Evolutionary conservation across 1,140 invertebrate genomes (phyloP), one percentile per base, ranked within the genome.

Genomic region (Ditylenchus dipsaci): DNA sequence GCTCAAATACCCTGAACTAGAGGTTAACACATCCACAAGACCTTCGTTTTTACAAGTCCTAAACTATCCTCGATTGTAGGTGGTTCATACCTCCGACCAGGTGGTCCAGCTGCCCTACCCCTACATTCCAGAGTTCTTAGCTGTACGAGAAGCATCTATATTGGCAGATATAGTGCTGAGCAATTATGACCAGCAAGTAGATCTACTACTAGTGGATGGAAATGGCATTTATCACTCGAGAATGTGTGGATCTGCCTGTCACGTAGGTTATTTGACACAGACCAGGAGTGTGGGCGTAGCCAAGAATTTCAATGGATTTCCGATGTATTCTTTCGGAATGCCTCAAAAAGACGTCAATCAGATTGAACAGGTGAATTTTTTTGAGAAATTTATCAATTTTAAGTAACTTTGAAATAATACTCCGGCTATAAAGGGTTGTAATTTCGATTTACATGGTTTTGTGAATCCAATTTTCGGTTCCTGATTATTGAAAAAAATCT

Each of bases 41-140:
- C 19, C 17, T 42, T 45, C 43, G 13, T 43, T 19, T 15, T 43
- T 43, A 47, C 21, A 64, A 53, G 56, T 21, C 15, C n/a, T 21
- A 53, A 26, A 29, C 27, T 49, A 15, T 5, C 38, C 47, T 75
- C 61, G n/a, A 21, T 15, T 45, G 3, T 27, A 76, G 69, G 42
- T 71, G 21, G 58, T 73, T 9, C 67, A 71, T 38, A 49, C 17
- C 19, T 60, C 57, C 15, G 74, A 76, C 29, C 38, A 77, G 65
- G 45, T 64, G 11, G 69, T 76, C 26, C 60, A 42, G 17, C 29
- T 77, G 9, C 29, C 23, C 23, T 49, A 33, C 7, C 30, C 30
- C 30, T 76, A 76, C 56, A 33, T 76, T 19, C 63, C 75, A 1
- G 69, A 77, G 59, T 76, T 68, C 63, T 63, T 76, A 42, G 75